Percentiles rank a stretch among this genome's conserved stretches.
Conservation (phyloP, 1,140 invertebrate genomes). For the Tetragnatha versicolor region DNA sequence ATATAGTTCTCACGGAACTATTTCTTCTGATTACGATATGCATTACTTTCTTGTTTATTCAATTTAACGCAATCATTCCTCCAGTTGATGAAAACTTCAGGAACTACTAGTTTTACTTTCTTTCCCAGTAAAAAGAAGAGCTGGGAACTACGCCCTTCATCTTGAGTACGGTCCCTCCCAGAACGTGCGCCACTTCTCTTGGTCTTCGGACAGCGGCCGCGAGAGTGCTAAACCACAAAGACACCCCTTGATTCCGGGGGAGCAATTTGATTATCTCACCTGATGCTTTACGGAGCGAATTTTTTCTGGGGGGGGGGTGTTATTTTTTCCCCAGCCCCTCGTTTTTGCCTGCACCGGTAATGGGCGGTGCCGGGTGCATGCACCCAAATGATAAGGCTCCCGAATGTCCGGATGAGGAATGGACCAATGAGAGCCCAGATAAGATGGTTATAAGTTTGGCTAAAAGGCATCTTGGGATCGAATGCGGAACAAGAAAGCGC, state of each 20-base stretch:
- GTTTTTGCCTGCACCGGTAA: neutral
- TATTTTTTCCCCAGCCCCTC: conserved; percentile 15
- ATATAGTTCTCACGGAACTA: too few species aligned
- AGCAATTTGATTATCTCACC: conserved; percentile 41
- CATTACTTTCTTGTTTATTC: neutral
- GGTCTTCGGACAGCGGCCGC: neutral
- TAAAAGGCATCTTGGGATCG: conserved; percentile 20
- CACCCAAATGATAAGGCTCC: conserved; percentile 3
- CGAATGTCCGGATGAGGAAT: conserved; percentile 1
- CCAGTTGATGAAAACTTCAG: neutral
- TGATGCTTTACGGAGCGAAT: conserved; percentile 43
- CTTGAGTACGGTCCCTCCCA: neutral
- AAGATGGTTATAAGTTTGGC: conserved; percentile 49
- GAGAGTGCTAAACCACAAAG: conserved; percentile 46
- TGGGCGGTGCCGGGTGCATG: conserved; percentile 15
- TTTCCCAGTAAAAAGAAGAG: neutral
- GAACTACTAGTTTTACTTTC: neutral
- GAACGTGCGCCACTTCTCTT: neutral
- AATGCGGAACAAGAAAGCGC: too few species aligned
- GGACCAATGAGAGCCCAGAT: conserved; percentile 30
- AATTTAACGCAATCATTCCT: neutral
- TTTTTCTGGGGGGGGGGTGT: too few species aligned
- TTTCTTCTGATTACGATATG: too few species aligned
- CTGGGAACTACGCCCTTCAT: neutral
- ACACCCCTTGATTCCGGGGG: conserved; percentile 19